Evolutionary conservation across 2,113 vertebrate genomes (phyloP).

Genomic region (Corythoichthys intestinalis): DNA sequence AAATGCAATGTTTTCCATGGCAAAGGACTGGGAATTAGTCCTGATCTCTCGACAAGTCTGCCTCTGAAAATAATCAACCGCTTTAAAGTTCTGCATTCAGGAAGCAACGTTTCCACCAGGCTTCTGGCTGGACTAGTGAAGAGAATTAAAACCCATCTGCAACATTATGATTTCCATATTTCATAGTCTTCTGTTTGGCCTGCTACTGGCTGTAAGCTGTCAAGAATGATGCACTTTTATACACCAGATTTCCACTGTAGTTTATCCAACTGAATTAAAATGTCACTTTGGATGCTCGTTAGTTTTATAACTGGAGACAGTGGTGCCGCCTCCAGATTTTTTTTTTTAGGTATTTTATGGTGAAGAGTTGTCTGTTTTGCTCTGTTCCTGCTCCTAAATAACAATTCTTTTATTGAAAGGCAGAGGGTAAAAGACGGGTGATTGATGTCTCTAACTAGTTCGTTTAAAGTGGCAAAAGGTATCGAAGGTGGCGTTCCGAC

Average conservation of each 20-base stretch:
- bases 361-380: background rate
- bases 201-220: background rate
- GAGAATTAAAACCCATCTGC: slow-evolving; percentile 29
- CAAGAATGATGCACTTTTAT: background rate
- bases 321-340: background rate
- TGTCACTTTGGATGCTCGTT: slow-evolving; percentile 12
- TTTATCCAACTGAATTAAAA: slow-evolving; percentile 27
- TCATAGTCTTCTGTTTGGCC: background rate
- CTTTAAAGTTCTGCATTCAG: slow-evolving; percentile 8
- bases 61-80: slow-evolving; percentile 10
- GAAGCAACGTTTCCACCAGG: slow-evolving; percentile 11
- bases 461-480: no score
- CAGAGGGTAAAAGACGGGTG: no score
- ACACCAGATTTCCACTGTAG: slow-evolving; percentile 10
- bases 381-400: no score
- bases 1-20: background rate
- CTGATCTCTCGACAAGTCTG: slow-evolving; percentile 5
- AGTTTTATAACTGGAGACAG: slow-evolving; percentile 4
- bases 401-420: no score
- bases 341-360: background rate
- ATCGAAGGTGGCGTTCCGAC: no score
- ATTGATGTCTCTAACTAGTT: no score
- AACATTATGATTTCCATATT: slow-evolving; percentile 27
- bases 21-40: slow-evolving; percentile 10
- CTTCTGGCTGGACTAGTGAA: slow-evolving; percentile 12